Evolutionary conservation across 1,140 invertebrate genomes (phyloP).

Genomic region (Drosophila bocki): DNA sequence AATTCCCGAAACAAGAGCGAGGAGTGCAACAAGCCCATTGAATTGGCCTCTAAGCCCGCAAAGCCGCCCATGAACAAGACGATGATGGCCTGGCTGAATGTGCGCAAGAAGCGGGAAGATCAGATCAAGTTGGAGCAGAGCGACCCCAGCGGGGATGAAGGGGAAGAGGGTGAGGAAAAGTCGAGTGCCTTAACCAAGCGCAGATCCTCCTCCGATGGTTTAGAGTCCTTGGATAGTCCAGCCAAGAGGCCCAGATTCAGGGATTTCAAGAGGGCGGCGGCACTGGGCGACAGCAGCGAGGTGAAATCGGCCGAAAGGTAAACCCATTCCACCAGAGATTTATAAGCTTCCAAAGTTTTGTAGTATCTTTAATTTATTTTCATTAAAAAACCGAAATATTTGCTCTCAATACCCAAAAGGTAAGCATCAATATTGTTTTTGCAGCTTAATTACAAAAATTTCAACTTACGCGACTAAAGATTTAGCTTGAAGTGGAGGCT

Average conservation of each 20-base stretch:
- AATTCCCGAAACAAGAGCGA: conserved; percentile 89
- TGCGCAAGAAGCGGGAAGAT: conserved; percentile 50
- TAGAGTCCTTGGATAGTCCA: neutral
- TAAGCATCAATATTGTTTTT: conserved; percentile 27
- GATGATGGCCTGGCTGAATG: conserved; percentile 71
- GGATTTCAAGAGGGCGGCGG: conserved; percentile 2
- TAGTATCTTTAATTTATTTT: conserved; percentile 74
- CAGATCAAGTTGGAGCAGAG: conserved; percentile 43
- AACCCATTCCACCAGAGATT: neutral
- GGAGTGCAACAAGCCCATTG: conserved; percentile 88
- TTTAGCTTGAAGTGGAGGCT: conserved; percentile 45
- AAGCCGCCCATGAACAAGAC: conserved; percentile 63
- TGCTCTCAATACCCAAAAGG: conserved; percentile 38
- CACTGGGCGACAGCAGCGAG: conserved; percentile 5
- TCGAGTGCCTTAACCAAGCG: conserved; percentile 10
- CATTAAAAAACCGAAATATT: conserved; percentile 54
- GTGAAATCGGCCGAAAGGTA: conserved; percentile 2
- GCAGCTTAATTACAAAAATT: conserved; percentile 63
- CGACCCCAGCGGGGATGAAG: conserved; percentile 32
- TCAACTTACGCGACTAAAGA: conserved; percentile 59
- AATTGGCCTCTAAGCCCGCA: conserved; percentile 46
- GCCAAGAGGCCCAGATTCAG: conserved; percentile 43
- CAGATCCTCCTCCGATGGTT: neutral
- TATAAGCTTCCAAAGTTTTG: conserved; percentile 8
- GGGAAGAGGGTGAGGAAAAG: neutral